Conservation (phyloP, 2,888 invertebrate genomes). For the Gisinianus flammeolus region DNA sequence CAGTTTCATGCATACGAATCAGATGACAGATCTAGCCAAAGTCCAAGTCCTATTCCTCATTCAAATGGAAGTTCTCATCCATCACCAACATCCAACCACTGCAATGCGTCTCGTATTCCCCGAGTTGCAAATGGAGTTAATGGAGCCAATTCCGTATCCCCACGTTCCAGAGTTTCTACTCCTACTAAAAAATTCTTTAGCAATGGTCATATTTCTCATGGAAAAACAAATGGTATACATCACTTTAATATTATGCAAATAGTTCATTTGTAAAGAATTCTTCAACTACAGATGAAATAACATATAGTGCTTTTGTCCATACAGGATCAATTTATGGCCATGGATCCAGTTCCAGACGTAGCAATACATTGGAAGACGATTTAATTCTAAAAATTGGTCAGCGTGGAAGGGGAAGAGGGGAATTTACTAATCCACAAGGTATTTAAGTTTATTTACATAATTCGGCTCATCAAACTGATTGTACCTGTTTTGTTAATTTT, state of each 20-base stretch:
- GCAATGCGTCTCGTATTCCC: constrained; percentile 53
- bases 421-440: constrained; percentile 63
- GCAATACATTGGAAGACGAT: constrained; percentile 64
- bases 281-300: background rate
- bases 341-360: constrained; percentile 61
- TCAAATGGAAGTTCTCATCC: constrained; percentile 46
- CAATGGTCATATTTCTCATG: constrained; percentile 42
- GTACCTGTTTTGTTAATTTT: too few species aligned
- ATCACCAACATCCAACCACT: constrained; percentile 52
- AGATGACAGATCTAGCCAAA: constrained; percentile 51
- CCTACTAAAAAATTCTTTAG: constrained; percentile 56
- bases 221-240: constrained; percentile 49
- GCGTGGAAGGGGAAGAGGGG: constrained; percentile 64
- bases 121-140: constrained; percentile 54
- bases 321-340: constrained; percentile 52
- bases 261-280: background rate
- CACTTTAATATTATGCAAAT: too few species aligned
- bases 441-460: too few species aligned
- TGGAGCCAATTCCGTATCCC: constrained; percentile 51
- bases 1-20: constrained; percentile 57
- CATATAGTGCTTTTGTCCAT: constrained; percentile 7
- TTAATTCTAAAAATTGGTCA: constrained; percentile 63
- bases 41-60: constrained; percentile 55
- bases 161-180: constrained; percentile 56
- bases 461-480: too few species aligned